Evolutionary conservation across 2,797 vertebrate species (phyloP).

Genomic region (Anabas testudineus): DNA sequence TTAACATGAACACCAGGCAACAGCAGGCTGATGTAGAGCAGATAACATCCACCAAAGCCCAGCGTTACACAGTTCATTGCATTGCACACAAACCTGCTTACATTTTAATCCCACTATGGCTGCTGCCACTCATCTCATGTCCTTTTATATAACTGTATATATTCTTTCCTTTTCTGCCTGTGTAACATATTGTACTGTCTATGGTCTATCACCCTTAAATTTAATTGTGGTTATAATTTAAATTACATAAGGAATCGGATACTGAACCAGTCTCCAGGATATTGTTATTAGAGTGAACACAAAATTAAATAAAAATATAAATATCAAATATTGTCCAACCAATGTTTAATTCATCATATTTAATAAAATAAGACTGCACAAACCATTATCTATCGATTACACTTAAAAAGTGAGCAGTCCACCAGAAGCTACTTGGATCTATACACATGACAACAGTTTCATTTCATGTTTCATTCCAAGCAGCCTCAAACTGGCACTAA

Average conservation of each 20-base stretch:
- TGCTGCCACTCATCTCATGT: no score
- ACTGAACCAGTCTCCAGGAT: neutral
- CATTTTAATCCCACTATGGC: no score
- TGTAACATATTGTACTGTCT: no score
- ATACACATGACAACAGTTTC: constrained; percentile 49
- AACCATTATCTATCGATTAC: constrained; percentile 21
- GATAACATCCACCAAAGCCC: no score
- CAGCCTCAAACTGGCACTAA: constrained; percentile 47
- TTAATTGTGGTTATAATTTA: neutral
- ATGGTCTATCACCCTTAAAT: neutral
- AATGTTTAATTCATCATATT: neutral
- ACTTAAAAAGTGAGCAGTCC: constrained; percentile 24
- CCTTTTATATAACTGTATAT: no score
- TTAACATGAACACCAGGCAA: constrained; percentile 4
- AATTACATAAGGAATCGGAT: neutral
- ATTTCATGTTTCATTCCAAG: constrained; percentile 44
- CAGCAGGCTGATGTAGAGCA: no score
- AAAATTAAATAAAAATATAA: neutral
- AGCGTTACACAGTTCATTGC: no score
- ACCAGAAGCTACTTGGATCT: constrained; percentile 22
- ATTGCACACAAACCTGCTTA: no score
- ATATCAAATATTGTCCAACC: no score
- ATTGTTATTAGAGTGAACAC: neutral
- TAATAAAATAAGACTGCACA: constrained; percentile 1
- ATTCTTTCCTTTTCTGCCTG: no score